Conservation (phyloP, 2,797 vertebrate genomes). For the Amazona ochrocephala region DNA sequence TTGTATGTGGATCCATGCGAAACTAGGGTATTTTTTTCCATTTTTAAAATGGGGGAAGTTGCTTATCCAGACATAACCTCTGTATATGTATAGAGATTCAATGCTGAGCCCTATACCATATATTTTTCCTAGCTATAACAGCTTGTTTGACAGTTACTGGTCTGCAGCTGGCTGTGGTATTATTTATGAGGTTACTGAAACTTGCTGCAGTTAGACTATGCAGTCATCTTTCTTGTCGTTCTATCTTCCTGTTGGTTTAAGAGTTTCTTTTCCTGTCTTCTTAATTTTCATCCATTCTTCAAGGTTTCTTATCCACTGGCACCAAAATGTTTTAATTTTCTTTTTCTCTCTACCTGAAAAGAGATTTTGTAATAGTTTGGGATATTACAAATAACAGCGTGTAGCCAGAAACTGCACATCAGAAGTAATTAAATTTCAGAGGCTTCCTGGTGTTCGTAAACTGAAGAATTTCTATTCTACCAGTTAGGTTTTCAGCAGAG, state of each 20-base stretch:
- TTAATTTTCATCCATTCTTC: background rate
- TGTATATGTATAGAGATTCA: background rate
- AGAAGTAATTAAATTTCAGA: conserved; percentile 48
- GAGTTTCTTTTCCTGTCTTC: background rate
- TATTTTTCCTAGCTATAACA: background rate
- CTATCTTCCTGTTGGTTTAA: background rate
- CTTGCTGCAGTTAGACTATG: background rate
- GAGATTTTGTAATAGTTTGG: background rate
- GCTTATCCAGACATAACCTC: background rate
- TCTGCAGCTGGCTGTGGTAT: background rate
- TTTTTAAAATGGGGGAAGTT: background rate
- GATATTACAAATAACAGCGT: background rate
- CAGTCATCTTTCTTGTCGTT: background rate
- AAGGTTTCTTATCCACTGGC: background rate
- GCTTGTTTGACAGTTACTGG: background rate
- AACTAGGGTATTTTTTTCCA: background rate
- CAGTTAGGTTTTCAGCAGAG: background rate
- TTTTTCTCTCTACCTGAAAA: conserved; percentile 29
- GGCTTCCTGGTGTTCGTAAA: conserved; percentile 19
- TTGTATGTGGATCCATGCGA: background rate
- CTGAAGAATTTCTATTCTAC: background rate
- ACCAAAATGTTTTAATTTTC: background rate
- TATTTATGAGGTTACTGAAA: background rate
- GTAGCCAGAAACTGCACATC: background rate
- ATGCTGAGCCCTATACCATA: background rate